A percentile compares a stretch with the other conserved stretches of the same genome.
phyloP scores from a whole-genome alignment of 2,888 invertebrate genomes.

The Mythimna lalbum region DNA sequence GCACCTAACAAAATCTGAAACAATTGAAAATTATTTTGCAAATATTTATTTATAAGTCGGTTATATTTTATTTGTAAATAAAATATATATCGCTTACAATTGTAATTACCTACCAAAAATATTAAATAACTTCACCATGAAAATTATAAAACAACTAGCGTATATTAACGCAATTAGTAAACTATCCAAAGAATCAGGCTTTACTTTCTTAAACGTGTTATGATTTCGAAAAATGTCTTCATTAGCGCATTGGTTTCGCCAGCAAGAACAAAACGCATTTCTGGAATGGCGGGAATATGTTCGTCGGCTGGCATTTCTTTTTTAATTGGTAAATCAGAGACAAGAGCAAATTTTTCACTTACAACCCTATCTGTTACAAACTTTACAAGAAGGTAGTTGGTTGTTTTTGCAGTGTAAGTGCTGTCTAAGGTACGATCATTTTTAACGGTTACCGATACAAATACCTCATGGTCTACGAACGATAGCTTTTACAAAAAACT shows the following conservation, averaged over 20 bases:
- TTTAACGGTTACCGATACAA: slow-evolving; percentile 36
- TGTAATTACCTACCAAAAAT: background rate
- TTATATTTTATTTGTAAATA: too few species aligned
- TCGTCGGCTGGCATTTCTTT: slow-evolving; percentile 52
- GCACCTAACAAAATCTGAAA: too few species aligned
- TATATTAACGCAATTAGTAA: slow-evolving; percentile 45
- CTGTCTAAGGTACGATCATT: slow-evolving; percentile 7
- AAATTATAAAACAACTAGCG: slow-evolving; percentile 27
- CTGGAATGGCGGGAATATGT: slow-evolving; percentile 71
- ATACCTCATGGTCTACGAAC: slow-evolving; percentile 46
- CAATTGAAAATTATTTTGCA: too few species aligned
- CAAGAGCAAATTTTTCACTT: slow-evolving; percentile 25
- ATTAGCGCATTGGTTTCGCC: slow-evolving; percentile 72
- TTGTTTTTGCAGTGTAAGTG: slow-evolving; percentile 4
- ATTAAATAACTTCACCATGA: slow-evolving; percentile 5
- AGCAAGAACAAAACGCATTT: slow-evolving; percentile 69
- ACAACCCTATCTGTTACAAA: slow-evolving; percentile 1
- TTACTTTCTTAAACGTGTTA: slow-evolving; percentile 71
- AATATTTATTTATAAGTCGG: too few species aligned
- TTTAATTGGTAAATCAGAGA: slow-evolving; percentile 45
- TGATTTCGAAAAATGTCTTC: slow-evolving; percentile 79
- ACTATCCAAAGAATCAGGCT: slow-evolving; percentile 67
- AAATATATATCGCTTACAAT: background rate
- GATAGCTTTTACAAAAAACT: slow-evolving; percentile 52
- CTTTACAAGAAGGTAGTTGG: background rate